A percentile compares a stretch with the other conserved stretches of the same genome.
phyloP scores from a whole-genome alignment of 2,888 invertebrate species.

The Drosophila koepferae region DNA sequence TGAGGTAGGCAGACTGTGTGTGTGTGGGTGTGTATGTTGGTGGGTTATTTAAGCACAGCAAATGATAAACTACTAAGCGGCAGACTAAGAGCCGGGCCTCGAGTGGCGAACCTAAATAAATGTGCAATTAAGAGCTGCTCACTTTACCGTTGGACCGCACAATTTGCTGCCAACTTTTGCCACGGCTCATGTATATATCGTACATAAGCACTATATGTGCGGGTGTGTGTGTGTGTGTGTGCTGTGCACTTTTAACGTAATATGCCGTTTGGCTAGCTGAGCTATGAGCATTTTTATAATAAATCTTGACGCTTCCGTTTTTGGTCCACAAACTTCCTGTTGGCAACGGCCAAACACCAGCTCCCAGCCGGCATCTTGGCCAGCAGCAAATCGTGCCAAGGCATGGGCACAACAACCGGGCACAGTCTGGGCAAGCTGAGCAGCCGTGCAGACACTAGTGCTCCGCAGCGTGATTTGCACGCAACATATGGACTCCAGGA shows the following conservation, averaged over 20 bases:
- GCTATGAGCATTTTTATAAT: conserved; percentile 81
- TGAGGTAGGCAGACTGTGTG: neutral
- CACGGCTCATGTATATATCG: conserved; percentile 25
- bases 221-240: conserved; percentile 29
- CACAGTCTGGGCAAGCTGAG: conserved; percentile 9
- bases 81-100: conserved; percentile 49
- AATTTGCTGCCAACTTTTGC: conserved; percentile 77
- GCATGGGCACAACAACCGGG: neutral
- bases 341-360: conserved; percentile 57
- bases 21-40: conserved; percentile 10
- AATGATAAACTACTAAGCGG: conserved; percentile 82
- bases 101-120: conserved; percentile 81
- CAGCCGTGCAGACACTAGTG: conserved; percentile 18
- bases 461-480: conserved; percentile 73
- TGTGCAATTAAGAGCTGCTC: conserved; percentile 84
- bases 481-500: conserved; percentile 73
- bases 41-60: conserved; percentile 76
- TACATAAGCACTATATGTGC: neutral
- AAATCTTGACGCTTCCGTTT: conserved; percentile 81
- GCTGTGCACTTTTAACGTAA: conserved; percentile 76
- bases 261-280: conserved; percentile 76
- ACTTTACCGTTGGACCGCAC: conserved; percentile 78
- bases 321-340: conserved; percentile 82
- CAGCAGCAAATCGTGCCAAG: conserved; percentile 31
- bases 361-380: conserved; percentile 57